Evolutionary conservation across 2,797 vertebrate genomes (phyloP), one percentile per base, ranked within the genome.

Genomic region (Nannoperca obscura): DNA sequence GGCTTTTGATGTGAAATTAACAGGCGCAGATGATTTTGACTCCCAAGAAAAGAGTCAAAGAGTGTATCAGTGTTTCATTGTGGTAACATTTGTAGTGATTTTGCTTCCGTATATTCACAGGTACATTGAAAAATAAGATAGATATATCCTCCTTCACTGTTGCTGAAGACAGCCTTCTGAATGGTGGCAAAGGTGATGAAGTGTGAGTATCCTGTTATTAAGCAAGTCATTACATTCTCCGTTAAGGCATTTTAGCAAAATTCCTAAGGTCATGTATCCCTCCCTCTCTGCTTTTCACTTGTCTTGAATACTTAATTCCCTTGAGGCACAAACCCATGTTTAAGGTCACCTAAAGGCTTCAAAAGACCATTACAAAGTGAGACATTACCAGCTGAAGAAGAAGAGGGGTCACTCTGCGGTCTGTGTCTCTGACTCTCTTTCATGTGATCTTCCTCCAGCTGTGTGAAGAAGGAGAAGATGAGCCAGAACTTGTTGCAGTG

Each of bases 401-500:
- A 40, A 36, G 42, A 44, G 15, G 67, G 1, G 27, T 13, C 24
- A 5, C 24, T 19, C 20, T 49, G 44, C 14, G 36, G 27, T 53
- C 4, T 47, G 2, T 34, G 36, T 47, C 24, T 76, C n/a, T 86
- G 15, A 66, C 15, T 76, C 4, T 24, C 47, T 58, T 49, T 34
- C 9, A 24, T 44, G 24, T 70, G 12, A 40, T 79, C 46, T 67
- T 47, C 61, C 32, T 76, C 30, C 84, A 96, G 95, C 53, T 88
- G 82, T 10, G 89, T 95, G 79, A 94, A 95, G 80, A 95, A 93
- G 70, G 96, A 95, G 87, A 96, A 95, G 74, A 88, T 92, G 82
- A 86, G 84, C 70, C 93, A 95, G 44, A 97, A 97, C 89, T 92
- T 97, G 2, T 93, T 97, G 89, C 96, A 96, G 82, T 98, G 97